Base-by-base conservation (phyloP, 2,797 vertebrate species). In the Peromyscus eremicus region DNA sequence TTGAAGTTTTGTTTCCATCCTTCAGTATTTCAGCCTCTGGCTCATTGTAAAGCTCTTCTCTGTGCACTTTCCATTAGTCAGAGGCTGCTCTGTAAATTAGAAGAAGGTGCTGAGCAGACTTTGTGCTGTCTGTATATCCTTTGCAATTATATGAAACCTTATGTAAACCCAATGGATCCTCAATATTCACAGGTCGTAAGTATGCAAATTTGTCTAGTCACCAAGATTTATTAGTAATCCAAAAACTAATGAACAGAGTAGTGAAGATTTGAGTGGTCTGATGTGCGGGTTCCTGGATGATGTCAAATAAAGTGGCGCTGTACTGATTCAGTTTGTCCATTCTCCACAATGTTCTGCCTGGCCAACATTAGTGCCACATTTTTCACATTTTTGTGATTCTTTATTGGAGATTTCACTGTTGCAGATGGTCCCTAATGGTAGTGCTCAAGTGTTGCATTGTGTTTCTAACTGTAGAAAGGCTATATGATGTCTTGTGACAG, bases 301-400 rank as follows among this genome's bases (percentile, higher is more conserved):
- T 32, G n/a, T 76, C 37, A 29, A 17, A 32, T 10, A 62, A 66
- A 21, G 23, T 10, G 2, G 3, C 0, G 0, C 23, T 62, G 17
- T 32, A 19, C 19, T 43, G 6, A 34, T 92, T 91, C 7, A 32
- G 9, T 17, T 40, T 37, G 81, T 3, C 34, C 0, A 55, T 55
- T 17, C 55, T 55, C 55, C 4, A 37, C 0, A 17, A 2, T 73
- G 34, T 29, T 27, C 32, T 73, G 89, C 55, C 29, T 66, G 77
- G 17, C 89, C n/a, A 71, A 19, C 60, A 85, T 43, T 37, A 73
- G 1, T n/a, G 17, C 27, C 55, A 75, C 0, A 9, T 14, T 93
- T 94, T 90, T 37, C 46, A 87, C 7, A 88, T 85, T 34, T 93
- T 79, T 77, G 11, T 95, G 40, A n/a, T 73, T 92, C 70, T 92